These are phyloP conservation scores for Corvus hawaiiensis DNA, from an alignment of 2,113 vertebrate species.

Conservation along the genomic window DNA sequence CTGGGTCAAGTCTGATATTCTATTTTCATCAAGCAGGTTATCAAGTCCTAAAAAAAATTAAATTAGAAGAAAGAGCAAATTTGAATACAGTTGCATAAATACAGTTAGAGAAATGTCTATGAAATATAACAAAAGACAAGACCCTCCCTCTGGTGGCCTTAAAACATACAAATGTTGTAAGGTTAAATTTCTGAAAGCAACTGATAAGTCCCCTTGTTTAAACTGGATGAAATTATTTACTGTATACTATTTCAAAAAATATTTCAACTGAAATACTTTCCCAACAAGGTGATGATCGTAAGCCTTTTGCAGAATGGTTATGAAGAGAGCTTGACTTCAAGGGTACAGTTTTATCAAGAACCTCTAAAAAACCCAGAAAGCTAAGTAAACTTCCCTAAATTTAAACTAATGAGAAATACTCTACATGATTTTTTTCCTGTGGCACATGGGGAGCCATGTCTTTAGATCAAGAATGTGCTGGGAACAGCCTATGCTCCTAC, in stretches of 20 bases:
- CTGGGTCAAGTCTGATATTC: conserved; percentile 77
- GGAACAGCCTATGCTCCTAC: background rate
- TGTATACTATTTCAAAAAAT: background rate
- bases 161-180: background rate
- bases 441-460: background rate
- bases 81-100: background rate
- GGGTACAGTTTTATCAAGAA: background rate
- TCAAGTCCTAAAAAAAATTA: conserved; percentile 69
- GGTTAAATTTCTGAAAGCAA: background rate
- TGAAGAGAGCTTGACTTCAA: background rate
- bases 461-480: background rate
- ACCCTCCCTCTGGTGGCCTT: background rate
- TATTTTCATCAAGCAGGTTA: conserved; percentile 77
- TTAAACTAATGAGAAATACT: background rate
- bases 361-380: background rate
- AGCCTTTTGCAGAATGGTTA: background rate
- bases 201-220: background rate
- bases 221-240: background rate
- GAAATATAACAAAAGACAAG: background rate
- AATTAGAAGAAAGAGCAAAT: background rate
- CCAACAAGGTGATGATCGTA: background rate
- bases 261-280: background rate
- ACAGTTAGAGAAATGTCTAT: background rate
- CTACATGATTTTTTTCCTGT: background rate
- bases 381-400: background rate